phyloP scores from a whole-genome alignment of 2,113 vertebrate species.

The Anarhynchus alexandrinus region DNA sequence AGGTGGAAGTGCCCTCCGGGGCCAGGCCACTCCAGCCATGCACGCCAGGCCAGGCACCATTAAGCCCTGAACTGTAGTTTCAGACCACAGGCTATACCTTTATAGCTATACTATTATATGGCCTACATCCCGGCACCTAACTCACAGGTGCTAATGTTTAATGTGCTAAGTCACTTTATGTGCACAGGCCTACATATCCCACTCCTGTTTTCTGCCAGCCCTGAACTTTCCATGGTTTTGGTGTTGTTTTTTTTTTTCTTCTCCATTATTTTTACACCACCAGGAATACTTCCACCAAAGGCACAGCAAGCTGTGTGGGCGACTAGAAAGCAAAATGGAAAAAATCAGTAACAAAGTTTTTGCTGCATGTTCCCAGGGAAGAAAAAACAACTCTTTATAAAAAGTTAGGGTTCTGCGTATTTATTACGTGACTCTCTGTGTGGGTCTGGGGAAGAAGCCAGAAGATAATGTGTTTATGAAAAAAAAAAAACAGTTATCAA shows the following conservation, averaged over 20 bases:
- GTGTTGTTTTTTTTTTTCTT: not conserved
- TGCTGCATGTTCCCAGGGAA: not conserved
- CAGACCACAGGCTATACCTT: not conserved
- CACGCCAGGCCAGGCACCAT: not conserved
- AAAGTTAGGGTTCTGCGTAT: not conserved
- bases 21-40: not conserved
- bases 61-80: not conserved
- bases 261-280: not conserved
- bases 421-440: not conserved
- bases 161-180: not conserved
- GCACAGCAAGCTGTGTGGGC: not conserved
- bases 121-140: not conserved
- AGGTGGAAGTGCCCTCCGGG: not conserved
- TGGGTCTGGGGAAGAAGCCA: not conserved
- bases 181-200: not conserved
- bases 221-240: not conserved
- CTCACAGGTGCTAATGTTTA: not conserved
- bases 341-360: not conserved
- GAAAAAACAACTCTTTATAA: not conserved
- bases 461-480: not conserved
- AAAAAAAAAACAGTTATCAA: not conserved
- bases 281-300: not conserved
- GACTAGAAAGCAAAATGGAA: not conserved
- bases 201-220: not conserved
- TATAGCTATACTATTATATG: rapidly evolving